These are phyloP conservation scores for Tetramorium alpestre DNA, from an alignment of 1,140 invertebrate species.

Conservation along the genomic window DNA sequence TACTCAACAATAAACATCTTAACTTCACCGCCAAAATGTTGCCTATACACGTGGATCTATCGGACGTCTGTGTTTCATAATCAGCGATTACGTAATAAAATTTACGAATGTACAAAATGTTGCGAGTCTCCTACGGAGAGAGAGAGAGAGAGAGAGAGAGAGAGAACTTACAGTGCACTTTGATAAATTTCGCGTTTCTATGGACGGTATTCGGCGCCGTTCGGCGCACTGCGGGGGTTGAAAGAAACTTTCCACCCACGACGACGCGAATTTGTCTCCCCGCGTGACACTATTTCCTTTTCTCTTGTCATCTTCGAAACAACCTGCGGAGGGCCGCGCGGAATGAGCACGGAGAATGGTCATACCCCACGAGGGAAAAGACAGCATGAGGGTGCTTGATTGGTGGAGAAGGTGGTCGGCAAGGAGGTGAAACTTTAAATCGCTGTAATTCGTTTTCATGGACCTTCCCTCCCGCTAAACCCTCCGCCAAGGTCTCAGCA, in stretches of 20 bases:
- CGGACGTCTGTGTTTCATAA: conserved; percentile 1
- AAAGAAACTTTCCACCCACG: conserved; percentile 5
- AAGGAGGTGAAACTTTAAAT: conserved; percentile 71
- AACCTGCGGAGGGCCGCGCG: conserved; percentile 20
- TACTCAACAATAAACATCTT: background rate
- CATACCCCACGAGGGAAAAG: conserved; percentile 41
- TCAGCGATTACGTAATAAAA: background rate
- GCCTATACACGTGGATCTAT: conserved; percentile 29
- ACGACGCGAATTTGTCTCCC: conserved; percentile 44
- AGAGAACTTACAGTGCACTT: background rate
- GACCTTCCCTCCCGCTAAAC: conserved; percentile 17
- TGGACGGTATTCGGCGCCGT: background rate
- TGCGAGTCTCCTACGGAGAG: background rate
- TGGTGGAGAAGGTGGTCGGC: conserved; percentile 9
- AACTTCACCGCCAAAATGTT: conserved; percentile 4
- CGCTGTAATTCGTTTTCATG: conserved; percentile 75
- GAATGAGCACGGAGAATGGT: conserved; percentile 35
- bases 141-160: background rate
- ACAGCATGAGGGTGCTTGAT: conserved; percentile 39
- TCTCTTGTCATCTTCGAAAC: conserved; percentile 54
- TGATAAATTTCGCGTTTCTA: conserved; percentile 19
- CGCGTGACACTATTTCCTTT: conserved; percentile 41
- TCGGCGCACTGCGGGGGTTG: conserved; percentile 16
- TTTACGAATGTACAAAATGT: background rate
- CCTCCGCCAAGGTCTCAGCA: conserved; percentile 34